Evolutionary conservation across 2,113 vertebrate genomes (phyloP).

Genomic region (Pangasianodon hypophthalmus): DNA sequence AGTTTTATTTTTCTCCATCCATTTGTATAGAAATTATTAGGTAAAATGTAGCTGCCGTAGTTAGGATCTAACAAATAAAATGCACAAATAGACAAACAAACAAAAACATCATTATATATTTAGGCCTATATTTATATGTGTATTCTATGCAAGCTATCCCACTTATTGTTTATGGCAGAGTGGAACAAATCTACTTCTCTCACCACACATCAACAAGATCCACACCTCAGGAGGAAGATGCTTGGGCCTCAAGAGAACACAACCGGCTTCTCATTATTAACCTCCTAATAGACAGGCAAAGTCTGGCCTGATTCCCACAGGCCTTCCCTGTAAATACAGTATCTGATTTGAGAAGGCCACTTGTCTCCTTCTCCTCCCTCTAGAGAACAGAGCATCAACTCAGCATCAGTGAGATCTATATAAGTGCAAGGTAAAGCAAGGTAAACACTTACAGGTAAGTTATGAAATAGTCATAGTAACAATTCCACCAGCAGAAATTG

Average conservation of each 20-base stretch:
- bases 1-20: not conserved
- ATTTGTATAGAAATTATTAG: not conserved
- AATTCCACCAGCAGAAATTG: slow-evolving; percentile 4
- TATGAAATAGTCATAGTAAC: not conserved
- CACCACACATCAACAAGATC: slow-evolving; percentile 39
- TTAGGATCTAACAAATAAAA: not conserved
- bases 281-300: slow-evolving; percentile 49
- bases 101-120: not conserved
- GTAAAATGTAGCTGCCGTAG: not conserved
- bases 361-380: slow-evolving; percentile 29
- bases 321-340: slow-evolving; percentile 52
- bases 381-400: slow-evolving; percentile 32
- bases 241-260: slow-evolving; percentile 44
- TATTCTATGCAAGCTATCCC: not conserved
- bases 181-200: slow-evolving; percentile 12
- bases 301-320: slow-evolving; percentile 45
- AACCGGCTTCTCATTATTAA: slow-evolving; percentile 51
- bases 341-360: slow-evolving; percentile 48
- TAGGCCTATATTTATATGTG: not conserved
- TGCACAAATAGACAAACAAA: not conserved
- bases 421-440: not conserved
- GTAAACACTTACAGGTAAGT: not conserved
- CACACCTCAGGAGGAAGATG: slow-evolving; percentile 34
- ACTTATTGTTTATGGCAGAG: slow-evolving; percentile 12
- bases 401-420: slow-evolving; percentile 20